Percentiles rank a stretch among this genome's conserved stretches.
Conservation (phyloP, 2,888 invertebrate species). For the Carterocephalus palaemon region DNA sequence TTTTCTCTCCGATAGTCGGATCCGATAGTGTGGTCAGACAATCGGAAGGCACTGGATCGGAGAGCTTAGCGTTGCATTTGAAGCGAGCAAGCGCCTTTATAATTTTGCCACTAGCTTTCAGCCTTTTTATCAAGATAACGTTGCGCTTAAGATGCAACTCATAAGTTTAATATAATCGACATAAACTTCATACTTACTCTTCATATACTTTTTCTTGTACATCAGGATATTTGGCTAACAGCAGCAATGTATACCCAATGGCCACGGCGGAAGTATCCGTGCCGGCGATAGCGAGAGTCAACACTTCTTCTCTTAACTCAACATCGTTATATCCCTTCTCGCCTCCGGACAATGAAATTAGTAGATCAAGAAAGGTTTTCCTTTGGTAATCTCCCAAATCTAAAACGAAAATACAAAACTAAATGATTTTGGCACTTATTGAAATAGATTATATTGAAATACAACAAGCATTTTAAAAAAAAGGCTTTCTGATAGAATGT, state of each 20-base stretch:
- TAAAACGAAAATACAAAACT: constrained; percentile 31
- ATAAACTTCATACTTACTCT: constrained; percentile 49
- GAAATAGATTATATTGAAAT: no score
- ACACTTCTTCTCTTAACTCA: constrained; percentile 77
- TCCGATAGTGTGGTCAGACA: no score
- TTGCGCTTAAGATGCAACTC: no score
- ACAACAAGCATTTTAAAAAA: no score
- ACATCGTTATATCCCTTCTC: constrained; percentile 68
- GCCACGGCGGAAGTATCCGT: constrained; percentile 72
- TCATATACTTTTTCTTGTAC: constrained; percentile 61
- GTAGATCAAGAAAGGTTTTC: constrained; percentile 76
- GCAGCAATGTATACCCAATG: constrained; percentile 57
- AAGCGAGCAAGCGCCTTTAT: no score
- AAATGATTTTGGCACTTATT: no score
- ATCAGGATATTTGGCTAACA: constrained; percentile 64
- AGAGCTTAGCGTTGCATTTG: no score
- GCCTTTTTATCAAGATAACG: no score
- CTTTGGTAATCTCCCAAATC: constrained; percentile 53
- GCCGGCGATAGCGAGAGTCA: constrained; percentile 78
- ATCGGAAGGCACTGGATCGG: no score
- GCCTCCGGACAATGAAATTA: constrained; percentile 70
- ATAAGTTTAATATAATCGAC: not conserved
- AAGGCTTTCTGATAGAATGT: no score
- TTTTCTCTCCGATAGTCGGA: no score
- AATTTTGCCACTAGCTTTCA: no score